Conservation (phyloP, 1,140 invertebrate species). For the Kradibia gibbosae region DNA sequence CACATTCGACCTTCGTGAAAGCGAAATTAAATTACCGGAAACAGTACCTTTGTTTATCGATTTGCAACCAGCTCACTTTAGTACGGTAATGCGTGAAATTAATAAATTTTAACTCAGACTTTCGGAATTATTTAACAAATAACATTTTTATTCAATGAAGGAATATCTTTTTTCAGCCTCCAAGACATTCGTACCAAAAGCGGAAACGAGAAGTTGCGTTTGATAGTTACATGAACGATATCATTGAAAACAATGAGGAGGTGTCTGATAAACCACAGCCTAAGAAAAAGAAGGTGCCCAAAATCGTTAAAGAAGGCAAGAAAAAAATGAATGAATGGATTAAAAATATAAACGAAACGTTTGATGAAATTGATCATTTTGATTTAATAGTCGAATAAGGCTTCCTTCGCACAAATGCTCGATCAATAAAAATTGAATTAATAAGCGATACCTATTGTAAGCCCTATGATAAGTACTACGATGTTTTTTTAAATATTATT, state of each 20-base stretch:
- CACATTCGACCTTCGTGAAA: conserved; percentile 59
- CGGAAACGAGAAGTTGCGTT: conserved; percentile 55
- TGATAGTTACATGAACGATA: conserved; percentile 47
- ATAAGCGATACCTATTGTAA: background rate
- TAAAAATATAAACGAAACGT: conserved; percentile 60
- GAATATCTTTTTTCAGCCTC: conserved; percentile 55
- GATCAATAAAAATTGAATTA: background rate
- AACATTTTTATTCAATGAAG: background rate
- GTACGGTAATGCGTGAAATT: conserved; percentile 52
- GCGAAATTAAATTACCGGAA: conserved; percentile 23
- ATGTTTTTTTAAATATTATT: conserved; percentile 19
- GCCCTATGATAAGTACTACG: background rate
- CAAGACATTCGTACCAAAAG: conserved; percentile 61
- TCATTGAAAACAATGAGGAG: conserved; percentile 30
- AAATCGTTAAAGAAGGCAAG: conserved; percentile 47
- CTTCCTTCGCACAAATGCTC: background rate
- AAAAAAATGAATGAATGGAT: conserved; percentile 61
- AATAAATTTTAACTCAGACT: conserved; percentile 1
- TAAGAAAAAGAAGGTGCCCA: conserved; percentile 56
- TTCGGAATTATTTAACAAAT: background rate
- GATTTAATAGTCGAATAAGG: conserved; percentile 61
- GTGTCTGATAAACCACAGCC: conserved; percentile 25
- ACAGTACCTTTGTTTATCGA: conserved; percentile 60
- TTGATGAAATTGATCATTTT: conserved; percentile 63
- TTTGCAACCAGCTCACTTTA: conserved; percentile 62